Conservation (phyloP, 1,140 invertebrate species). For the Drosophila sucinea region DNA sequence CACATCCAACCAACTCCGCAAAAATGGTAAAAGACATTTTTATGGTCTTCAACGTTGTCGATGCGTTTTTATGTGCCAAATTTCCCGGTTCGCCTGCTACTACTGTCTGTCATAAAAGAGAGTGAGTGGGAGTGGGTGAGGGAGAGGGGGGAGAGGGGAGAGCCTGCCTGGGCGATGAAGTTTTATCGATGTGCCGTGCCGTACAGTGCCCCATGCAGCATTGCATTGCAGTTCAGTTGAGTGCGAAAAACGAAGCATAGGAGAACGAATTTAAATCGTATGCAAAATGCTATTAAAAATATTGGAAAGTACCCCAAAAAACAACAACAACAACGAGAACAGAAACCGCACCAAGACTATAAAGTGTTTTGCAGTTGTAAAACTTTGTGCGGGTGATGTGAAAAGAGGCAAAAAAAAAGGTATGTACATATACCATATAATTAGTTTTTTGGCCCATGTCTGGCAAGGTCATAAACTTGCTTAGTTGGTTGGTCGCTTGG, state of each 20-base stretch:
- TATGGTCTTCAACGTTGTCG: slow-evolving; percentile 11
- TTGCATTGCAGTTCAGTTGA: background rate
- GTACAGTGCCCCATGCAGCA: slow-evolving; percentile 29
- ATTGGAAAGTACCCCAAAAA: slow-evolving; percentile 32
- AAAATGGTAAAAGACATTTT: slow-evolving; percentile 21
- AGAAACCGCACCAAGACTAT: slow-evolving; percentile 18
- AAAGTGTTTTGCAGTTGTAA: slow-evolving; percentile 20
- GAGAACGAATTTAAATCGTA: slow-evolving; percentile 53
- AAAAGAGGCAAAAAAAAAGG: slow-evolving; percentile 1
- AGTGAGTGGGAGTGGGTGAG: background rate
- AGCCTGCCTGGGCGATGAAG: background rate
- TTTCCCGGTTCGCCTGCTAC: slow-evolving; percentile 31
- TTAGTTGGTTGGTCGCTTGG: background rate
- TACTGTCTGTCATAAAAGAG: slow-evolving; percentile 41
- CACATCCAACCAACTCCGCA: slow-evolving; percentile 5
- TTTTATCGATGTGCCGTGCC: slow-evolving; percentile 47
- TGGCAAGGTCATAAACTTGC: slow-evolving; percentile 31
- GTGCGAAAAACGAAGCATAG: background rate
- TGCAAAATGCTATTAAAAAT: slow-evolving; percentile 67
- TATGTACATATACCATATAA: slow-evolving; percentile 28
- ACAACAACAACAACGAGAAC: background rate
- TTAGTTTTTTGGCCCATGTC: slow-evolving; percentile 57
- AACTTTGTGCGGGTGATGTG: background rate
- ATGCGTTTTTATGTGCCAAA: slow-evolving; percentile 31
- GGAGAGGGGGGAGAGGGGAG: background rate